phyloP scores from a whole-genome alignment of 2,113 vertebrate genomes.

The Plecturocebus donacophilus region DNA sequence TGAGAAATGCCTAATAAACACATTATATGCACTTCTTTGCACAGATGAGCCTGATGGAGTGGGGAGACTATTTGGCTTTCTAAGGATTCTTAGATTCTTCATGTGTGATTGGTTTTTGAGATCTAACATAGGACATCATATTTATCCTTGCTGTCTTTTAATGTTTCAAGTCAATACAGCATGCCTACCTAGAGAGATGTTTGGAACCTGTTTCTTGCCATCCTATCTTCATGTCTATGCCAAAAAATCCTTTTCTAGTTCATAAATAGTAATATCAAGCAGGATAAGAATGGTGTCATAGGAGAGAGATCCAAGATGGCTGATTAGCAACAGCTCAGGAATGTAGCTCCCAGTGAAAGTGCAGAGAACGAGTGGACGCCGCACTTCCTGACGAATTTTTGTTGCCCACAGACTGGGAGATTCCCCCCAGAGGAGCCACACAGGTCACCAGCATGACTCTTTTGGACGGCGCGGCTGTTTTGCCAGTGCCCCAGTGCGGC shows the following conservation, averaged over 20 bases:
- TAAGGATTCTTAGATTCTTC: conserved; percentile 1
- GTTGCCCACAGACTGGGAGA: too few relatives aligned
- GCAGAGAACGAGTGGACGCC: too few relatives aligned
- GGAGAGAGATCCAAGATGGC: too few relatives aligned
- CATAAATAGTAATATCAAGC: not conserved
- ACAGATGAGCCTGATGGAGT: not conserved
- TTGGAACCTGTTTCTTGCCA: not conserved
- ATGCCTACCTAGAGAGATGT: not conserved
- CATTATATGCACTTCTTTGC: not conserved
- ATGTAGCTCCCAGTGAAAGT: too few relatives aligned
- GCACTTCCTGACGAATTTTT: too few relatives aligned
- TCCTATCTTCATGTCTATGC: not conserved
- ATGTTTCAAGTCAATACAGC: not conserved
- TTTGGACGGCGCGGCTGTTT: too few relatives aligned
- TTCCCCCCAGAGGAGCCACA: too few relatives aligned
- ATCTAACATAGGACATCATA: not conserved
- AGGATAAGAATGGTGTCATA: too few relatives aligned
- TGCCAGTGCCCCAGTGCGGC: too few relatives aligned
- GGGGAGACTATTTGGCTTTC: not conserved
- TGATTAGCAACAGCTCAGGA: too few relatives aligned
- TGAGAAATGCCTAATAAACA: not conserved
- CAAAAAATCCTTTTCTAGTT: not conserved
- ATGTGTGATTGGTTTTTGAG: not conserved
- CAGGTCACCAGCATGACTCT: too few relatives aligned
- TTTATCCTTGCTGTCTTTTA: not conserved